phyloP scores from a whole-genome alignment of 2,797 vertebrate genomes.

The Apodemus agrarius region DNA sequence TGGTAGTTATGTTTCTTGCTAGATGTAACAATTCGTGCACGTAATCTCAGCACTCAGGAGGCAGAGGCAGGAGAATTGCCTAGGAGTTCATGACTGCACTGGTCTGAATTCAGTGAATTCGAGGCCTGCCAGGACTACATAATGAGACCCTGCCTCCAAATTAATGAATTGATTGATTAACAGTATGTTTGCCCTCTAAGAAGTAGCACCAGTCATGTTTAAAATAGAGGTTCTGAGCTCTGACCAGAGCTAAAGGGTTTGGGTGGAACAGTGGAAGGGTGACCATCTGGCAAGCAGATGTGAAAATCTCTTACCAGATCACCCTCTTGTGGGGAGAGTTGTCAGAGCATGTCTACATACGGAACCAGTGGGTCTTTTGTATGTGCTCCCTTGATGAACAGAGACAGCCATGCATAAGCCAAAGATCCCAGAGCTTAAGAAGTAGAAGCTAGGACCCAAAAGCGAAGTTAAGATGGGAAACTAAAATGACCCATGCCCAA shows the following conservation, averaged over 20 bases:
- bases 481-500: conserved; percentile 60
- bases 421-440: conserved; percentile 70
- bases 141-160: not conserved
- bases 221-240: conserved; percentile 37
- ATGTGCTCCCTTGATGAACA: not conserved
- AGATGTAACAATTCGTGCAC: not conserved
- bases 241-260: not conserved
- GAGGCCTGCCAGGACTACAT: not conserved
- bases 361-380: not conserved
- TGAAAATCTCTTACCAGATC: conserved; percentile 1
- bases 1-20: conserved; percentile 14
- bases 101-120: not conserved
- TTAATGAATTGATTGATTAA: not conserved
- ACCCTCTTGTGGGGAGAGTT: not conserved
- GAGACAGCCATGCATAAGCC: conserved; percentile 15
- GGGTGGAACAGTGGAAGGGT: not conserved
- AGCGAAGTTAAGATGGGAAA: conserved; percentile 58
- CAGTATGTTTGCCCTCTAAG: not conserved
- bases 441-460: conserved; percentile 58
- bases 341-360: not conserved
- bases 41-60: not conserved
- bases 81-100: not conserved
- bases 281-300: conserved; percentile 35
- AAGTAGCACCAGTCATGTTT: not conserved
- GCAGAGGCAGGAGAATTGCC: not conserved